A percentile compares a stretch with the other conserved stretches of the same genome.
phyloP scores from a whole-genome alignment of 1,140 invertebrate species.

The Cyrtorhinus lividipennis region DNA sequence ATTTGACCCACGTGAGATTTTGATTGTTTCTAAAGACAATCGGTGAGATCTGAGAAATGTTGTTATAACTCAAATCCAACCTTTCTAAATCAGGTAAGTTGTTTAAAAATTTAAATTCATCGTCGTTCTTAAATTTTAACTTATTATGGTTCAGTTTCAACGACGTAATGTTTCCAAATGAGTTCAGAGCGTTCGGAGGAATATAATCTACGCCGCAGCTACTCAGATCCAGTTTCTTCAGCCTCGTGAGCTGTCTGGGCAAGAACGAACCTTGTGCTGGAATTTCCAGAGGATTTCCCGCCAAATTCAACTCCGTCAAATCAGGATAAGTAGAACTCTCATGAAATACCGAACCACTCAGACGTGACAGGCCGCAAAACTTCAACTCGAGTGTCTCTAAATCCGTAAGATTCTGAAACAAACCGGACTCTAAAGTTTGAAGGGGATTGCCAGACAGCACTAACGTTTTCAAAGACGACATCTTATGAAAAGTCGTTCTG shows the following conservation, averaged over 20 bases:
- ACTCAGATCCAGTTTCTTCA: slow-evolving; percentile 47
- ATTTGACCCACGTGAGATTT: slow-evolving; percentile 40
- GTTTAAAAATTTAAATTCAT: slow-evolving; percentile 39
- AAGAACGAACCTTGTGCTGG: slow-evolving; percentile 36
- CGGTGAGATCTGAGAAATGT: slow-evolving; percentile 41
- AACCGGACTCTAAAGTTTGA: slow-evolving; percentile 45
- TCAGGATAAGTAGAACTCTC: slow-evolving; percentile 46
- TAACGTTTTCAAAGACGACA: slow-evolving; percentile 48
- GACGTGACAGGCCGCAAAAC: slow-evolving; percentile 45
- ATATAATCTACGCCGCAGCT: slow-evolving; percentile 45
- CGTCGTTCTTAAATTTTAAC: slow-evolving; percentile 33
- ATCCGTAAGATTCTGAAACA: slow-evolving; percentile 50
- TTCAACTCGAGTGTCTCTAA: slow-evolving; percentile 50
- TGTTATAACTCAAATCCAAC: slow-evolving; percentile 47
- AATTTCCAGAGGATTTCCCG: slow-evolving; percentile 49
- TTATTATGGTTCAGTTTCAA: slow-evolving; percentile 46
- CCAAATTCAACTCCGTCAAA: slow-evolving; percentile 48
- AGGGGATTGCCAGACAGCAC: slow-evolving; percentile 52
- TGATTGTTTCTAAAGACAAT: slow-evolving; percentile 38
- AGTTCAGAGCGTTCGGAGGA: slow-evolving; percentile 43
- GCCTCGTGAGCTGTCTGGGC: slow-evolving; percentile 44
- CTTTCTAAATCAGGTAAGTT: slow-evolving; percentile 41
- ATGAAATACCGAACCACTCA: slow-evolving; percentile 49
- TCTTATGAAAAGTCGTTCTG: slow-evolving; percentile 49
- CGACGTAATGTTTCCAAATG: slow-evolving; percentile 44